These are phyloP conservation scores for Apodemia duryi DNA, from an alignment of 2,888 invertebrate species.

Conservation along the genomic window DNA sequence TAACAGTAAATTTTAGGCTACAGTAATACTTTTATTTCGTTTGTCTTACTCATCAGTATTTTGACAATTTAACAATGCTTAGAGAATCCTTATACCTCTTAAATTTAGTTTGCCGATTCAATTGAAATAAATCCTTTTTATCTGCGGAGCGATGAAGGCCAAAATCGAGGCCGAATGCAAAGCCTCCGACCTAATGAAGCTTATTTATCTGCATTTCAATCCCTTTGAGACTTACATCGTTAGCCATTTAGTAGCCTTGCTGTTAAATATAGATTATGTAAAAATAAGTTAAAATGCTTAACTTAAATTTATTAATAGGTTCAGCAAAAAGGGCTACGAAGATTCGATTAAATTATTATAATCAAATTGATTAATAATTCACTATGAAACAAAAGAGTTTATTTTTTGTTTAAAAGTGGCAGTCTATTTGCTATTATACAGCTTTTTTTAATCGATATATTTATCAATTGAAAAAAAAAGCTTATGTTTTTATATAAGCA, in stretches of 20 bases:
- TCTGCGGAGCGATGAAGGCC: neutral
- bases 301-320: too few species aligned
- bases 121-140: slow-evolving; percentile 7
- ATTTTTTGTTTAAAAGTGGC: too few species aligned
- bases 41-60: neutral
- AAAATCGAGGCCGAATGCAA: neutral
- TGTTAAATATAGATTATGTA: neutral
- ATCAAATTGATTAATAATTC: too few species aligned
- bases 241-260: neutral
- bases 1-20: too few species aligned
- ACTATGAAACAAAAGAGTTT: too few species aligned
- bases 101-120: neutral
- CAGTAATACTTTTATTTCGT: too few species aligned
- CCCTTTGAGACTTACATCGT: neutral
- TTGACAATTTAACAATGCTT: neutral
- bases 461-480: too few species aligned
- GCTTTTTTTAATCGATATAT: too few species aligned
- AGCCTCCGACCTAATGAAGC: neutral
- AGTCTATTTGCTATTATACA: too few species aligned
- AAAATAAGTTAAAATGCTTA: neutral
- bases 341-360: too few species aligned
- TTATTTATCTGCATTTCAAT: slow-evolving; percentile 11
- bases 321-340: too few species aligned
- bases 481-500: too few species aligned
- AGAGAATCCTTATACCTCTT: neutral